Conservation (phyloP, 2,113 vertebrate genomes). For the Hippopotamus amphibius region DNA sequence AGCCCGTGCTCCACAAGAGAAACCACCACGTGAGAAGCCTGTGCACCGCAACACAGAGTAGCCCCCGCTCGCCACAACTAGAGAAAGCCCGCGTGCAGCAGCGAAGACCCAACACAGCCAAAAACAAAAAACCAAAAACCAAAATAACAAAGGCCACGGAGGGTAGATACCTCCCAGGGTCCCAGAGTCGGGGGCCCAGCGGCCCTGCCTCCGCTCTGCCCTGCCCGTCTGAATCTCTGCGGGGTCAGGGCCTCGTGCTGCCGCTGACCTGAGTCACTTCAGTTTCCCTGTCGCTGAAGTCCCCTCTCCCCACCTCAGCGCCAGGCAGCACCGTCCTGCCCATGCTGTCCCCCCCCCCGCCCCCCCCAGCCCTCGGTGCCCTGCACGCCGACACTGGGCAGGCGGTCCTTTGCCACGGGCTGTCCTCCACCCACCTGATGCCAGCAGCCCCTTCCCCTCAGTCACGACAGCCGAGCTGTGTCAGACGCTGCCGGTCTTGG, state of each 20-base stretch:
- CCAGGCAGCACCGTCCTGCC: not conserved
- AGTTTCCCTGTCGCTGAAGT: fast-evolving
- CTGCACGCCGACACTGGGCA: not conserved
- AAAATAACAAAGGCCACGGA: not conserved
- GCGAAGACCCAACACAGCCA: too few relatives aligned
- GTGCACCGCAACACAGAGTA: too few relatives aligned
- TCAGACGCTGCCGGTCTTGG: not conserved
- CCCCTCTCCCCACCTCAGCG: fast-evolving
- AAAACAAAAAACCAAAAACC: too few relatives aligned
- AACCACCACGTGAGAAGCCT: too few relatives aligned
- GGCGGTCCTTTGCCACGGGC: not conserved
- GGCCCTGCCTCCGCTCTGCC: not conserved
- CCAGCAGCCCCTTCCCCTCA: not conserved
- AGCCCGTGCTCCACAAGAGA: too few relatives aligned
- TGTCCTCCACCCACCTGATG: not conserved
- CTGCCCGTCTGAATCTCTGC: not conserved
- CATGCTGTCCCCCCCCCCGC: too few relatives aligned
- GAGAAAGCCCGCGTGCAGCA: too few relatives aligned
- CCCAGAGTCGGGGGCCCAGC: not conserved
- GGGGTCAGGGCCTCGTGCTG: not conserved
- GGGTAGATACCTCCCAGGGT: not conserved
- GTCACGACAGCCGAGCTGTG: not conserved
- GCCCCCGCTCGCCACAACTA: too few relatives aligned
- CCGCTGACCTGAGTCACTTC: not conserved
- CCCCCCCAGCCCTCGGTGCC: not conserved